These are phyloP conservation scores for Diloba caeruleocephala DNA, from an alignment of 2,888 invertebrate species.

Conservation along the genomic window DNA sequence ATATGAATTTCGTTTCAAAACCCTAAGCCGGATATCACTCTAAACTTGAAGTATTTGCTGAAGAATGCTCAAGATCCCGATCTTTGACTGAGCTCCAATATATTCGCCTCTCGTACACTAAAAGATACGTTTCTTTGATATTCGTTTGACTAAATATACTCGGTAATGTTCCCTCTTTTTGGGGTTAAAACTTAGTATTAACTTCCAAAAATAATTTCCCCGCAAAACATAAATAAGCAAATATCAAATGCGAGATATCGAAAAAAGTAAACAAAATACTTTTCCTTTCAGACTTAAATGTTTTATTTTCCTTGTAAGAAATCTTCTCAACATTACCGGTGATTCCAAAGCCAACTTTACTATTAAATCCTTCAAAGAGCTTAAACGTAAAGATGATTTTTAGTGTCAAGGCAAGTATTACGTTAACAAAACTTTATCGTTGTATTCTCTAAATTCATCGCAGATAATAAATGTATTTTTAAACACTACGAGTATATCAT, in stretches of 20 bases:
- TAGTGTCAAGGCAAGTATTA: no score
- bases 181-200: constrained; percentile 22
- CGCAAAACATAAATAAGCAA: constrained; percentile 11
- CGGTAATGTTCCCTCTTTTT: constrained; percentile 33
- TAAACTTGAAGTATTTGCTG: constrained; percentile 25
- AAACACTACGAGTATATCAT: no score
- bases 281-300: neutral
- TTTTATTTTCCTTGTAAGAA: constrained; percentile 11
- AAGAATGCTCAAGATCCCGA: constrained; percentile 15
- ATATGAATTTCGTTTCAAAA: constrained; percentile 10
- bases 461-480: no score
- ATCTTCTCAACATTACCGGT: neutral
- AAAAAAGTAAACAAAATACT: constrained; percentile 16
- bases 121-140: constrained; percentile 30
- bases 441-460: no score
- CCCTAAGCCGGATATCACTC: constrained; percentile 14
- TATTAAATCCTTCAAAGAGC: constrained; percentile 19
- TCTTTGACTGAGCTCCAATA: constrained; percentile 18
- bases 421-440: no score
- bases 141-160: constrained; percentile 12
- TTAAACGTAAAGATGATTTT: no score
- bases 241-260: constrained; percentile 10
- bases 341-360: constrained; percentile 7
- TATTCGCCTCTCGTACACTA: constrained; percentile 3
- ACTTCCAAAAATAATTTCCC: constrained; percentile 14